These are phyloP conservation scores for Choloepus didactylus DNA, from an alignment of 2,797 vertebrate genomes.

Conservation along the genomic window DNA sequence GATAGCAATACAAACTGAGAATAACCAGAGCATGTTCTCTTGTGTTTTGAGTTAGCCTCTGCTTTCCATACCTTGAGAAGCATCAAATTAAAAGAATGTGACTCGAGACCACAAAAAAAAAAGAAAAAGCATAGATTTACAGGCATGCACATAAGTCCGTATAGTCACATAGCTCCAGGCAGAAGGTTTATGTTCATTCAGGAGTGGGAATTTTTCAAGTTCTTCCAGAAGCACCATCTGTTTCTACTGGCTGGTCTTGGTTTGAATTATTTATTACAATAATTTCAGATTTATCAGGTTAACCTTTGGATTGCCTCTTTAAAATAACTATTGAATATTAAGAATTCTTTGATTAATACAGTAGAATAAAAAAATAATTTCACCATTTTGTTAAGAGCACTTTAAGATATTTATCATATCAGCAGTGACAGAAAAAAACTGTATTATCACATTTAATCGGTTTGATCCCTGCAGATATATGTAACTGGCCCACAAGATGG, in stretches of 20 bases:
- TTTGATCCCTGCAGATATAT: conserved; percentile 51
- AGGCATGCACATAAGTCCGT: conserved; percentile 71
- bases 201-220: conserved; percentile 85
- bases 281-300: conserved; percentile 89
- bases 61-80: conserved; percentile 80
- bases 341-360: conserved; percentile 84
- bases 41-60: conserved; percentile 75
- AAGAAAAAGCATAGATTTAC: conserved; percentile 72
- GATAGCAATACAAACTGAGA: conserved; percentile 66
- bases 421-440: conserved; percentile 69
- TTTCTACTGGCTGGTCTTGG: conserved; percentile 85
- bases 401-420: conserved; percentile 74
- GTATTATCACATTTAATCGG: conserved; percentile 43
- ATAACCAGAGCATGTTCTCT: conserved; percentile 69
- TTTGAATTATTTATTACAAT: conserved; percentile 88
- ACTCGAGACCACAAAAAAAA: conserved; percentile 68
- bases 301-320: conserved; percentile 88
- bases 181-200: conserved; percentile 86
- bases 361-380: conserved; percentile 81
- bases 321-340: conserved; percentile 86
- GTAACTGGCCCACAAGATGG: conserved; percentile 67
- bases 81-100: conserved; percentile 71
- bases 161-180: conserved; percentile 74
- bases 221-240: conserved; percentile 89
- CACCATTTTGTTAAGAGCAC: conserved; percentile 78